A percentile compares a stretch with the other conserved stretches of the same genome.
These are phyloP conservation scores for Hypolimnas misippus DNA, from an alignment of 2,888 invertebrate genomes.

Conservation along the genomic window DNA sequence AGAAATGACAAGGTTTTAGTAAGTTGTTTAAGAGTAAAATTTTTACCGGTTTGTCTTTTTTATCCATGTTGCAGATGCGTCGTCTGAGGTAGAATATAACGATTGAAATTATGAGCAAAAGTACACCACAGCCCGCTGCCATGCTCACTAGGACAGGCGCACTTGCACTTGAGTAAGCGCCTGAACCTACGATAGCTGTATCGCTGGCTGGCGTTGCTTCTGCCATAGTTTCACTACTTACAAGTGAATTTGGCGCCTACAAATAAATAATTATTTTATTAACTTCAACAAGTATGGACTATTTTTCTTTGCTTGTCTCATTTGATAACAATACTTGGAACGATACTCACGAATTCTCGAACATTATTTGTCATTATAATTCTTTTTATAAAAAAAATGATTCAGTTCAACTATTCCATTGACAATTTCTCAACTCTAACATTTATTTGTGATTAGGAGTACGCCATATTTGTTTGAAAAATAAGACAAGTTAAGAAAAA, in stretches of 20 bases:
- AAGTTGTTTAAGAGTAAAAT: constrained; percentile 8
- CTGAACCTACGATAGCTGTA: constrained; percentile 51
- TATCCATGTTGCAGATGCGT: constrained; percentile 67
- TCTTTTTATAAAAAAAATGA: no score
- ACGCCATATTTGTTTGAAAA: no score
- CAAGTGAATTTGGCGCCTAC: constrained; percentile 61
- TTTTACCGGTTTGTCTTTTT: constrained; percentile 75
- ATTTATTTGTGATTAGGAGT: no score
- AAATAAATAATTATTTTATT: no score
- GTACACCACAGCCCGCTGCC: constrained; percentile 55
- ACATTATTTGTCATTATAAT: no score
- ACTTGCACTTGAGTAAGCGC: constrained; percentile 54
- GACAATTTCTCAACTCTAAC: no score
- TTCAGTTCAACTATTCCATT: no score
- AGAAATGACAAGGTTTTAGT: constrained; percentile 16
- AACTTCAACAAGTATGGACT: no score
- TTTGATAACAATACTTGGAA: no score
- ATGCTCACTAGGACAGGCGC: constrained; percentile 51
- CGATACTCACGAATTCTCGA: no score
- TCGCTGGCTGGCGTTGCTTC: constrained; percentile 59
- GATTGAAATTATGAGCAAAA: constrained; percentile 58
- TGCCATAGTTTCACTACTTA: constrained; percentile 56
- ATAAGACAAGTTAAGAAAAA: no score
- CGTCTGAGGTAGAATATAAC: constrained; percentile 65
- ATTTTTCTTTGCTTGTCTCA: no score